Evolutionary conservation across 2,113 vertebrate genomes (phyloP), one percentile per base, ranked within the genome.

Genomic region (Indicator indicator): DNA sequence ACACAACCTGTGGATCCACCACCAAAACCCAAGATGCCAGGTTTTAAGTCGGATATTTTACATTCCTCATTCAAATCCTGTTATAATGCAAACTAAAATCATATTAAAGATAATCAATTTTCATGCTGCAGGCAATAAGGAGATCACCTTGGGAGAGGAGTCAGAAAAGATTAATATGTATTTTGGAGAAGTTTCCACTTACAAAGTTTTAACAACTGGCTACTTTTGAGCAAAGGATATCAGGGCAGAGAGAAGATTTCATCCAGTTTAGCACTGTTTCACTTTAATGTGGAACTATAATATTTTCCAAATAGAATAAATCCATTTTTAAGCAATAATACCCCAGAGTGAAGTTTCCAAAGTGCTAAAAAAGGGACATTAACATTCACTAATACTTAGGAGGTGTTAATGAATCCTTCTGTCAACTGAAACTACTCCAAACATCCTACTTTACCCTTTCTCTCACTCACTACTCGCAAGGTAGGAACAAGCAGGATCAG

Each of bases 51-150:
- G 46, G 69, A 9, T 86, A 90, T 88, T 86, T 67, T 42, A 85
- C 59, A 55, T 87, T 79, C 67, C 46, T 74, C 58, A 7, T 69
- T 93, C 63, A 90, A 84, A 68, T 55, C 67, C 63, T 50, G 74
- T 58, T 75, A 40, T 30, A 83, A 93, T 21, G 44, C 90, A 88
- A 95, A 93, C 73, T 90, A 82, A 92, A 95, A 79, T 79, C 63
- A 79, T 63, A 78, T 82, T 93, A 94, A 88, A 85, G 83, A 80
- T 89, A 92, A 95, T 73, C 55, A 86, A 84, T 90, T 94, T 90
- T 88, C 79, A 78, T 68, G 86, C 88, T 86, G 65, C 86, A 79
- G 81, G 93, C 71, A 87, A 91, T 63, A 86, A 79, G 60, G 59
- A 89, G 59, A 90, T 89, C 71, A 83, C 46, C 83, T 72, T 82